Conservation (phyloP, 2,797 vertebrate genomes). For the Hypotaenidia philippensis region DNA sequence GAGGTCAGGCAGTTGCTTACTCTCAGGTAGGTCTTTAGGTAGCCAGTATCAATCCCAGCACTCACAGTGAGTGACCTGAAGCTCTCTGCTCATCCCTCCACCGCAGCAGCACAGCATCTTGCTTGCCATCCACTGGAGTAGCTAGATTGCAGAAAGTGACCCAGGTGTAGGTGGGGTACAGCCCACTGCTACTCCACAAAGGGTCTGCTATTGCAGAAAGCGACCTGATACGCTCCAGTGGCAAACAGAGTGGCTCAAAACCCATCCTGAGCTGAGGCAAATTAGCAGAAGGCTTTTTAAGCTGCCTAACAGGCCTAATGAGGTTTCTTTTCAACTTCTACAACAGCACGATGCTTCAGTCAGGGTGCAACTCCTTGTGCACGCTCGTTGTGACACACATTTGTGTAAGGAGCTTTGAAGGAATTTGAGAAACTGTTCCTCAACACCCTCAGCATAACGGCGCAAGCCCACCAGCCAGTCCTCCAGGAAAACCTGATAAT, state of each 20-base stretch:
- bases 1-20: not conserved
- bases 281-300: not conserved
- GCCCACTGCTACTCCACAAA: not conserved
- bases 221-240: not conserved
- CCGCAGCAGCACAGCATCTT: not conserved
- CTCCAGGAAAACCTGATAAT: conserved; percentile 31
- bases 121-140: not conserved
- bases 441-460: not conserved
- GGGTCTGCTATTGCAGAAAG: not conserved
- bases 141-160: not conserved
- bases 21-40: not conserved
- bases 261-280: not conserved
- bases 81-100: not conserved
- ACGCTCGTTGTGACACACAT: fast-evolving
- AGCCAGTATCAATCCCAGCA: not conserved
- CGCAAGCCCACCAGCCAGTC: not conserved
- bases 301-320: not conserved
- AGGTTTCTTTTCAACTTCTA: not conserved
- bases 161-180: not conserved
- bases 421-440: not conserved
- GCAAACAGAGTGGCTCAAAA: not conserved
- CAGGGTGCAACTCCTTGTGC: not conserved
- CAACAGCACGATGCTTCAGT: not conserved
- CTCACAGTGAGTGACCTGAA: not conserved
- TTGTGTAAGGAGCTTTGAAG: not conserved